Percentiles rank a stretch among this genome's conserved stretches.
Evolutionary conservation across 2,888 invertebrate genomes (phyloP).

Genomic region (Drosophila testacea): DNA sequence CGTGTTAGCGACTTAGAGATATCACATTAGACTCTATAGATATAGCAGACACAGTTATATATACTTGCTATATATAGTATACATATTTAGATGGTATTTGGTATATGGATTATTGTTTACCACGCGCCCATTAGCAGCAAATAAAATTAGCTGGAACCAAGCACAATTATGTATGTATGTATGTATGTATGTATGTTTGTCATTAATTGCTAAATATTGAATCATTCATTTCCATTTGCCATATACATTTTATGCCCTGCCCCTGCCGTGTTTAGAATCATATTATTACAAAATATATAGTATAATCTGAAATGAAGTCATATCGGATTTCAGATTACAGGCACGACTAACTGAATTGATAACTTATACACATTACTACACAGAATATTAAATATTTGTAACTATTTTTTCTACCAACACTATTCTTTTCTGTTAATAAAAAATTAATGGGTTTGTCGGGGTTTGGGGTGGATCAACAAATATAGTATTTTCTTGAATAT

Average conservation of each 20-base stretch:
- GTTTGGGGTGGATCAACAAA: neutral
- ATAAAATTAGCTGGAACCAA: slow-evolving; percentile 28
- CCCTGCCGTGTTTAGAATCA: neutral
- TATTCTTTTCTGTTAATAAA: neutral
- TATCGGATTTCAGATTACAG: too few relatives aligned
- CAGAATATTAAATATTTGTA: neutral
- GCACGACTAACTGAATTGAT: neutral
- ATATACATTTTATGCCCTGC: slow-evolving; percentile 8
- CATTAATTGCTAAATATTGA: slow-evolving; percentile 48
- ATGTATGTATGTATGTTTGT: slow-evolving; percentile 37
- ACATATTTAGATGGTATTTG: neutral
- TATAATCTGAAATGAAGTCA: neutral
- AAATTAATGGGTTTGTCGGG: too few relatives aligned
- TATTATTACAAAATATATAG: neutral
- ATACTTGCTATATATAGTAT: neutral
- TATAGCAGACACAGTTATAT: slow-evolving; percentile 3
- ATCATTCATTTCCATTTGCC: slow-evolving; percentile 19
- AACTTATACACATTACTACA: neutral
- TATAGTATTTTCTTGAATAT: too few relatives aligned
- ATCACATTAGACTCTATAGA: slow-evolving; percentile 18
- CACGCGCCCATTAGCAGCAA: slow-evolving; percentile 35
- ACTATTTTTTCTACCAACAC: neutral
- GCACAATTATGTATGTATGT: slow-evolving; percentile 33
- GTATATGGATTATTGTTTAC: slow-evolving; percentile 20
- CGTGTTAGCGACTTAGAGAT: slow-evolving; percentile 33